phyloP scores from a whole-genome alignment of 1,140 invertebrate genomes.

The Trichomalopsis sarcophagae region DNA sequence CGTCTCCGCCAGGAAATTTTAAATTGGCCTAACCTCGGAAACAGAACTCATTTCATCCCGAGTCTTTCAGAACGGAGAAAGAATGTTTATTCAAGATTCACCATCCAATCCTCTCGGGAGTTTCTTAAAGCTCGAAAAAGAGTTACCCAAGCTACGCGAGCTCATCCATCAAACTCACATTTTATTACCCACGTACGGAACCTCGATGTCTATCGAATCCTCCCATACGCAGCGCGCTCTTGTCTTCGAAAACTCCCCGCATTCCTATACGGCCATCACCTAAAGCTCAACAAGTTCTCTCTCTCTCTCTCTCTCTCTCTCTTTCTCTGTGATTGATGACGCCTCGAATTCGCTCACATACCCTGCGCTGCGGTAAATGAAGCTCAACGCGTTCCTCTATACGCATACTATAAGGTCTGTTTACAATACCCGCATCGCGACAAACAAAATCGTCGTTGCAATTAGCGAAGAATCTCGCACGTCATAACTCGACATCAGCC shows the following conservation, averaged over 20 bases:
- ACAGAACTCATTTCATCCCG: not conserved
- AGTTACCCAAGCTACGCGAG: not conserved
- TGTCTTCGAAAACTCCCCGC: not conserved
- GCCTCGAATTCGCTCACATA: not conserved
- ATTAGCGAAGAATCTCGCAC: not conserved
- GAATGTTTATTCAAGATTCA: no score
- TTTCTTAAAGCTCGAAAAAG: not conserved
- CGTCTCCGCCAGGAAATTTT: not conserved
- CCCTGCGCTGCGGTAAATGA: not conserved
- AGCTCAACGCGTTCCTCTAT: no score
- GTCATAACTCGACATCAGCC: not conserved
- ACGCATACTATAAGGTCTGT: no score
- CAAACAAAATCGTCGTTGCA: not conserved
- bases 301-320: not conserved
- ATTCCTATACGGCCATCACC: not conserved
- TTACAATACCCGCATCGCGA: no score
- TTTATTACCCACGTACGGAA: not conserved
- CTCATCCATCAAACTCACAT: conserved; percentile 9
- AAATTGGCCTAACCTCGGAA: not conserved
- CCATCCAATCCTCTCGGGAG: no score
- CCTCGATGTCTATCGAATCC: not conserved
- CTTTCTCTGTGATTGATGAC: conserved; percentile 23
- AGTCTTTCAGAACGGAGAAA: no score
- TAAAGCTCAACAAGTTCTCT: not conserved
- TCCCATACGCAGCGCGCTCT: not conserved